These are phyloP conservation scores for Pyrgus malvae DNA, from an alignment of 2,888 invertebrate genomes.

Conservation along the genomic window DNA sequence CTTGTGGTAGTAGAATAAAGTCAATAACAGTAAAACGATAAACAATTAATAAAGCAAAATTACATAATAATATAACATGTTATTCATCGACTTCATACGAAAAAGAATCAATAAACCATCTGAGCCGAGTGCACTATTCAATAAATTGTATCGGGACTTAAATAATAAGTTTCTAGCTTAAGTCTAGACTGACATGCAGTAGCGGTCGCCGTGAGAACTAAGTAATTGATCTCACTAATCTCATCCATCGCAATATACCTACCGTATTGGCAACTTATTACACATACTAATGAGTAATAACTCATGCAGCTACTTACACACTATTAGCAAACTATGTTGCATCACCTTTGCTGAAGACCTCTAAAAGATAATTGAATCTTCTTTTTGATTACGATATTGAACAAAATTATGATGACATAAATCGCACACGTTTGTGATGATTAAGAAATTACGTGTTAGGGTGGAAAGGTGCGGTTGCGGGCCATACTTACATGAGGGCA, in stretches of 20 bases:
- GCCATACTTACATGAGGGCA: too few species aligned
- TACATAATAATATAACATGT: too few species aligned
- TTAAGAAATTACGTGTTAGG: too few species aligned
- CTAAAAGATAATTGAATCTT: slow-evolving; percentile 18
- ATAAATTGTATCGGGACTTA: background rate
- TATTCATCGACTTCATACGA: too few species aligned
- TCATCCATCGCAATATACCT: slow-evolving; percentile 48
- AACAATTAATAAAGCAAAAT: too few species aligned
- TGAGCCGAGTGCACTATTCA: too few species aligned
- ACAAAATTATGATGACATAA: slow-evolving; percentile 6
- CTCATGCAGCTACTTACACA: slow-evolving; percentile 17
- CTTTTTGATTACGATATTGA: slow-evolving; percentile 18
- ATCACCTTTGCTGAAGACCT: slow-evolving; percentile 7
- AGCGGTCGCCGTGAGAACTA: slow-evolving; percentile 62
- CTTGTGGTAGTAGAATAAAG: too few species aligned
- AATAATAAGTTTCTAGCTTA: background rate
- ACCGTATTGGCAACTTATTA: slow-evolving; percentile 18
- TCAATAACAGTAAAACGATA: too few species aligned
- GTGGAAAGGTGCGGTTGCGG: too few species aligned
- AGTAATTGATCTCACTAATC: slow-evolving; percentile 73
- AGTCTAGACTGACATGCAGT: slow-evolving; percentile 34
- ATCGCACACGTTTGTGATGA: too few species aligned
- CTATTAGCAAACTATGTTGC: slow-evolving; percentile 18
- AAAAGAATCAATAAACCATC: too few species aligned
- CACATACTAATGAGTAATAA: slow-evolving; percentile 13